These are phyloP conservation scores for Trialeurodes vaporariorum DNA, from an alignment of 1,140 invertebrate genomes.

Conservation along the genomic window DNA sequence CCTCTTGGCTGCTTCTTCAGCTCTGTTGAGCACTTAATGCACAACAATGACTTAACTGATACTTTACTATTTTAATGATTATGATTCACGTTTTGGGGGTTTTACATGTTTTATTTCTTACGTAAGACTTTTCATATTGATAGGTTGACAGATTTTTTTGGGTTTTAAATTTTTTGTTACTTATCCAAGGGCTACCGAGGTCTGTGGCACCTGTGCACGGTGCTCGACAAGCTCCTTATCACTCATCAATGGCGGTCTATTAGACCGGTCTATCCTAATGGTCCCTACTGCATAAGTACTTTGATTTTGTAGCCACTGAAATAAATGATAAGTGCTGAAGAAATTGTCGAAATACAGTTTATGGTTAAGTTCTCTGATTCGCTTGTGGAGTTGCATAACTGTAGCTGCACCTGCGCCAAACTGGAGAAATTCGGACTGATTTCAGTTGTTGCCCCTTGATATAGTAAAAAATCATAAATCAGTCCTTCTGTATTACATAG, in stretches of 20 bases:
- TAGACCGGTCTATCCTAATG: slow-evolving; percentile 12
- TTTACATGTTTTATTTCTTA: too few species aligned
- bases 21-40: too few species aligned
- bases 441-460: slow-evolving; percentile 26
- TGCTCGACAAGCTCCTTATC: too few species aligned
- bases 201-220: too few species aligned
- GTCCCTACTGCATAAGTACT: slow-evolving; percentile 17
- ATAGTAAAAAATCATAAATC: slow-evolving; percentile 26
- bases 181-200: too few species aligned
- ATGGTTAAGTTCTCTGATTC: slow-evolving; percentile 12
- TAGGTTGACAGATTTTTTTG: too few species aligned
- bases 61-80: too few species aligned
- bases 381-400: slow-evolving; percentile 23
- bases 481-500: slow-evolving; percentile 17
- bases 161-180: too few species aligned
- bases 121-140: too few species aligned
- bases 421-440: slow-evolving; percentile 15
- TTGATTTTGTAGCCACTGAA: slow-evolving; percentile 9
- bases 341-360: slow-evolving; percentile 23
- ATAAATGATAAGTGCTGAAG: slow-evolving; percentile 16
- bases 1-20: too few species aligned
- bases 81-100: too few species aligned
- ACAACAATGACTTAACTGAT: too few species aligned
- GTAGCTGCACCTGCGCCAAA: slow-evolving; percentile 22
- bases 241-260: slow-evolving; percentile 15